phyloP scores from a whole-genome alignment of 2,113 vertebrate species.

The Bufo gargarizans region DNA sequence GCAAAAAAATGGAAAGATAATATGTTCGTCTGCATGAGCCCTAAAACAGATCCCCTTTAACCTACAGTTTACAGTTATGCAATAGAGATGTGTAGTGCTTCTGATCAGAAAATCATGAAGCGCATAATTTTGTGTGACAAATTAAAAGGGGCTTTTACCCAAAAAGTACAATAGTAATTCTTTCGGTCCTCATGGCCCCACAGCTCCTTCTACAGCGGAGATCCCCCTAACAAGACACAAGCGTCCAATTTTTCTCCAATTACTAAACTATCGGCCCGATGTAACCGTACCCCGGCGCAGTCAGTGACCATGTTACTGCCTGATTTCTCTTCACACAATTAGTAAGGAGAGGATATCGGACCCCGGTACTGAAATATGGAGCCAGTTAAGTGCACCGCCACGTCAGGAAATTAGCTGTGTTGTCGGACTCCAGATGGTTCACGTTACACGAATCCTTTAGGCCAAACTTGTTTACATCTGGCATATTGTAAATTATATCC shows the following conservation, averaged over 20 bases:
- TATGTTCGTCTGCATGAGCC: no score
- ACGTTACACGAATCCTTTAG: slow-evolving; percentile 84
- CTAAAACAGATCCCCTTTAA: no score
- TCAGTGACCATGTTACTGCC: background rate
- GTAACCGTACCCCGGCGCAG: background rate
- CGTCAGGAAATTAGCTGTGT: slow-evolving; percentile 82
- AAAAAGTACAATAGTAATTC: background rate
- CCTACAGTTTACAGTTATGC: no score
- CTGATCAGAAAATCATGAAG: no score
- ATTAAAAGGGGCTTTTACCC: background rate
- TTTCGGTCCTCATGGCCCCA: background rate
- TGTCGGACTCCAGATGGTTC: slow-evolving; percentile 90
- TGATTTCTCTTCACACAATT: slow-evolving; percentile 8
- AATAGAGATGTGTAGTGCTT: no score
- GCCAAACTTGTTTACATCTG: slow-evolving; percentile 86
- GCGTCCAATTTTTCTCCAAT: background rate
- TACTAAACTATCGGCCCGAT: background rate
- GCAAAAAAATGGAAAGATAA: no score
- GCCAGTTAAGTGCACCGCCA: slow-evolving; percentile 72
- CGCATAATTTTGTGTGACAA: background rate
- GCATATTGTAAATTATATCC: slow-evolving; percentile 86
- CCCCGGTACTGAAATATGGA: slow-evolving; percentile 70
- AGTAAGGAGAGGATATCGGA: slow-evolving; percentile 11
- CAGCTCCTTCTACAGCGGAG: background rate
- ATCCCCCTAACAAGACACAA: background rate